Base-by-base conservation (phyloP, 2,888 invertebrate genomes). In the Chrysina gloriosa region DNA sequence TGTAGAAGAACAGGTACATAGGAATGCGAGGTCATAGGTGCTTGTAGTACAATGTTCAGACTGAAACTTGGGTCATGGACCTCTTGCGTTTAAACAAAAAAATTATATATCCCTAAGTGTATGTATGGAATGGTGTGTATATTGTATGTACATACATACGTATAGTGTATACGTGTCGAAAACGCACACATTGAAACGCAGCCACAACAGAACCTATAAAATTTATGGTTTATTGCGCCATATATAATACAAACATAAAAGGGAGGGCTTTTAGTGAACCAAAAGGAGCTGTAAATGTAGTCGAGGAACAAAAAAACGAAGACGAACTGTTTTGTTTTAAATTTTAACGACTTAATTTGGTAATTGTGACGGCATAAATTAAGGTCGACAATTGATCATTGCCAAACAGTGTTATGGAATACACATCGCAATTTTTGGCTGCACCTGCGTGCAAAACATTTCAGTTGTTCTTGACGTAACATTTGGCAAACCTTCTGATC, bases 1-100 rank as follows among this genome's bases (percentile, higher is more conserved):
- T 47, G 52, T 73, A 71, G 75, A 77, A 76, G 77, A 81, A 80
- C 80, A 80, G 79, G 80, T 80, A 81, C 75, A 75, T 77, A 77
- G 81, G 82, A 81, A 82, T 82, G 82, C 83, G 82, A 82, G 83
- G 83, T 83, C 82, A 83, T 79, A 83, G 83, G 83, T 78, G 76
- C 77, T 78, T 77, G 79, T 80, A 78, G 79, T 80, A 82, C 81
- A 82, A 81, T 79, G 79, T 81, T 79, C 81, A 73, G 78, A 78
- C 79, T 76, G 74, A 78, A 58, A 56, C 76, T 72, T 77, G 77
- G 81, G 81, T 81, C 81, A 76, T 78, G 79, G 81, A 81, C 81
- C 81, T 77, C 76, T n/a, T 56, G 65, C 70, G 69, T 71, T 70
- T 65, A 69, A 71, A 72, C 67, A 71, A 69, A 72, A 69, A 70